Conservation (phyloP, 2,888 invertebrate genomes). For the Aphidoletes aphidimyza region DNA sequence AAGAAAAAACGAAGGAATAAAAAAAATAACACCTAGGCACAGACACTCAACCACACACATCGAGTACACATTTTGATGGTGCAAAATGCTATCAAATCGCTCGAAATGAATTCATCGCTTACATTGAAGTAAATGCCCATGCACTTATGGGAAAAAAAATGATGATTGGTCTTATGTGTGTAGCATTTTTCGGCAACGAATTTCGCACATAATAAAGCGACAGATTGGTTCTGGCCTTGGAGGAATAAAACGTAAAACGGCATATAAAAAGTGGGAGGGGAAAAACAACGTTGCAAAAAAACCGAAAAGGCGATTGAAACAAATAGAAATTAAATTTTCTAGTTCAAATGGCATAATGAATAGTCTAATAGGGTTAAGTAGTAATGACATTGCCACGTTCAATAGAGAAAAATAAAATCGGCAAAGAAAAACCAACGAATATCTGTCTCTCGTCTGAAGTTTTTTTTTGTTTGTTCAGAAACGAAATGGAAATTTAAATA, state of each 20-base stretch:
- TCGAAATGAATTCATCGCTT: conserved; percentile 23
- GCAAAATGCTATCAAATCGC: background rate
- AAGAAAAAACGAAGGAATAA: conserved; percentile 4
- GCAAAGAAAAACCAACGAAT: background rate
- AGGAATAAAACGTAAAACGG: background rate
- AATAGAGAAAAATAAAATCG: background rate
- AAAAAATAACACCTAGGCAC: background rate
- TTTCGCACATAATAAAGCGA: conserved; percentile 7
- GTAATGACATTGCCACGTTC: too few species aligned
- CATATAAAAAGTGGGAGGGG: background rate
- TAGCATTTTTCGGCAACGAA: background rate
- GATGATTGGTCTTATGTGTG: background rate
- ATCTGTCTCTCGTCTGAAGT: too few species aligned
- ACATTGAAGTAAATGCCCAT: background rate
- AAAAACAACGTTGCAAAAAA: too few species aligned
- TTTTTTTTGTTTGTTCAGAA: too few species aligned
- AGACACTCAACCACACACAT: background rate
- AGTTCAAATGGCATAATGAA: conserved; percentile 30
- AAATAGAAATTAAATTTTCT: conserved; percentile 11
- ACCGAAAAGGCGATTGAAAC: background rate
- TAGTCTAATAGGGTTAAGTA: background rate
- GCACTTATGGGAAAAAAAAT: background rate
- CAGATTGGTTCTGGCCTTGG: background rate
- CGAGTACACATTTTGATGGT: too few species aligned
- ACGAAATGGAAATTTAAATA: background rate